Base-by-base conservation (phyloP, 2,888 invertebrate species). In the Litoditis marina region DNA sequence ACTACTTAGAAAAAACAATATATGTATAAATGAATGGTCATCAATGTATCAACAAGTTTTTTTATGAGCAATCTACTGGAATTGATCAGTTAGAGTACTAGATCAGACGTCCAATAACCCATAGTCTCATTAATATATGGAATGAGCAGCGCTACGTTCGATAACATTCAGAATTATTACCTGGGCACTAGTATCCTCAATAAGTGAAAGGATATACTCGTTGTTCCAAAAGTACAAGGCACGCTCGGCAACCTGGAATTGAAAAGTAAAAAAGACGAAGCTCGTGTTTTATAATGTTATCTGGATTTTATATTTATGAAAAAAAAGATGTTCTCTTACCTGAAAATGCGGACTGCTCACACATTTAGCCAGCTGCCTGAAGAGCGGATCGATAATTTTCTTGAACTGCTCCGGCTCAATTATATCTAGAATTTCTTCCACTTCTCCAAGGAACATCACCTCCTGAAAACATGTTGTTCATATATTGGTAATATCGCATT, bases 161-260 rank as follows among this genome's bases (percentile, higher is more conserved):
- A n/a, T 53, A 11, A n/a, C 51, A 54, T 47, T 31, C 6, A 50
- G 34, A 36, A 19, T 31, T 52, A 57, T 53, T 39, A 77, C 74
- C 63, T 75, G 91, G 85, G 91, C 90, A 85, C 93, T 94, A 87
- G 96, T 96, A 85, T 98, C 96, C 85, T 94, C 94, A 88, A 98
- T 95, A 86, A 98, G 87, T 73, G 94, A 94, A 90, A 96, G 91
- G 83, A 98, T 94, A 87, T 98, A 98, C 88, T 98, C 98, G 87
- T 96, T 98, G 89, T 98, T 98, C 96, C 96, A 98, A 87, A 93
- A 95, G 87, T 94, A 98, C 78, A 98, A 88, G 80, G 98, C 95
- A 85, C 98, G 89, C 86, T 98, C 98, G 74, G 98, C 96, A 83
- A 96, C 95, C 92, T 95, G 84, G 1, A 86, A 82, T 1, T 19